These are phyloP conservation scores for Chrysemys picta DNA, from an alignment of 2,113 vertebrate species.

Conservation along the genomic window DNA sequence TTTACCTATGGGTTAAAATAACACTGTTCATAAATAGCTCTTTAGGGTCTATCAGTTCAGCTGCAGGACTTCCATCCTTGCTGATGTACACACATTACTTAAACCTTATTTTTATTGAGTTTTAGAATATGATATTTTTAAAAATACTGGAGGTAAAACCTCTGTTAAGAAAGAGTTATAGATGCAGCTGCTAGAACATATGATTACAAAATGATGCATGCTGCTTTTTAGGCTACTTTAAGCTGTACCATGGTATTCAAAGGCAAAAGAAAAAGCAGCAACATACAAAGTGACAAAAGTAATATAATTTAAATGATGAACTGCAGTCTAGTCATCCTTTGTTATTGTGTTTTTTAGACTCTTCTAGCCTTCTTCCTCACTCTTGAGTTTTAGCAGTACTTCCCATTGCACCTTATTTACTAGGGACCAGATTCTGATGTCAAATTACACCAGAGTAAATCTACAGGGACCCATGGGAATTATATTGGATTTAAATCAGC, in stretches of 20 bases:
- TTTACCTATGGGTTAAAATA: not conserved
- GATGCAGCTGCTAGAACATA: conserved; percentile 6
- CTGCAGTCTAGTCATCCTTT: not conserved
- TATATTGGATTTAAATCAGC: accelerated
- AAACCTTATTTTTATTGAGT: conserved; percentile 43
- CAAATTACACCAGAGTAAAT: not conserved
- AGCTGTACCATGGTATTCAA: not conserved
- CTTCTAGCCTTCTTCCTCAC: not conserved
- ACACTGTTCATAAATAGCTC: conserved; percentile 15
- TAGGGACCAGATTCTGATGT: not conserved
- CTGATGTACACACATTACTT: not conserved
- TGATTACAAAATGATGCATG: not conserved
- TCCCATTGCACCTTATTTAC: not conserved
- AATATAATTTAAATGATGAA: not conserved
- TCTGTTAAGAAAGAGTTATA: conserved; percentile 18
- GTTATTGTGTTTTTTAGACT: accelerated
- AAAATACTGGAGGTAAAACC: not conserved
- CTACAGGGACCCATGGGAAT: not conserved
- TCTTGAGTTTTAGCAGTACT: not conserved
- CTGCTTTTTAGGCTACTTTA: not conserved
- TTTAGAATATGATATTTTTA: not conserved
- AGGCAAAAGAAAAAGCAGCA: not conserved
- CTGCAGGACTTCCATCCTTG: not conserved
- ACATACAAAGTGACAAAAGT: not conserved
- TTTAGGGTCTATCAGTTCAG: not conserved